A percentile compares a stretch with the other conserved stretches of the same genome.
Conservation (phyloP, 2,113 vertebrate genomes). For the Octodon degus region DNA sequence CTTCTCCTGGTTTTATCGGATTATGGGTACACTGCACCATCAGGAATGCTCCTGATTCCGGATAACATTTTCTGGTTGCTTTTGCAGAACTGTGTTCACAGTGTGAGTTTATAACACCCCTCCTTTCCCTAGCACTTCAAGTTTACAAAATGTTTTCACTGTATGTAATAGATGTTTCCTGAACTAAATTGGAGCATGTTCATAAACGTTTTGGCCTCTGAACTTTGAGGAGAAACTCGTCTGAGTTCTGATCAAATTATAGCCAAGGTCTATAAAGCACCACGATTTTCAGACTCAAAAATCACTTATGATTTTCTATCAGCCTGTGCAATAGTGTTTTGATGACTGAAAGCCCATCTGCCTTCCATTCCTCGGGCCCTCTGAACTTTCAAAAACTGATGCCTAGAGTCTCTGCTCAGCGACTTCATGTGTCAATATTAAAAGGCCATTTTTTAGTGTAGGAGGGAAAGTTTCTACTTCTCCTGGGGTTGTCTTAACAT, state of each 20-base stretch:
- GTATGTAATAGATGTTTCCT: constrained; percentile 49
- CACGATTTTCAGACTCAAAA: constrained; percentile 56
- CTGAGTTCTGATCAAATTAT: constrained; percentile 58
- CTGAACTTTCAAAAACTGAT: constrained; percentile 63
- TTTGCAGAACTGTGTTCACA: neutral
- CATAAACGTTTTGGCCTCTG: constrained; percentile 65
- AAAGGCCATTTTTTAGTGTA: constrained; percentile 40
- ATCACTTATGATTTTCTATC: constrained; percentile 68
- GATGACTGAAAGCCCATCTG: constrained; percentile 64
- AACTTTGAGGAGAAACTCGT: constrained; percentile 63
- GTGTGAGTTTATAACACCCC: neutral
- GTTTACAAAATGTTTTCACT: constrained; percentile 46
- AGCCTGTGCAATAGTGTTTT: constrained; percentile 45
- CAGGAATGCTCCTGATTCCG: neutral
- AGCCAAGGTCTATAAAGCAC: constrained; percentile 64
- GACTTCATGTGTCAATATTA: constrained; percentile 27
- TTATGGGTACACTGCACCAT: neutral
- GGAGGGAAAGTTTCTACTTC: neutral
- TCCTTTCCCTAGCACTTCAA: neutral
- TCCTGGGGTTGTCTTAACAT: rapidly evolving
- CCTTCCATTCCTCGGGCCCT: neutral
- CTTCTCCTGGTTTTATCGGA: neutral
- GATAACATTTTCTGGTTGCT: neutral
- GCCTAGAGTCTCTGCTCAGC: constrained; percentile 29
- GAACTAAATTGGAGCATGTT: constrained; percentile 54